Base-by-base conservation (phyloP, 2,113 vertebrate species). In the Tupaia tana region DNA sequence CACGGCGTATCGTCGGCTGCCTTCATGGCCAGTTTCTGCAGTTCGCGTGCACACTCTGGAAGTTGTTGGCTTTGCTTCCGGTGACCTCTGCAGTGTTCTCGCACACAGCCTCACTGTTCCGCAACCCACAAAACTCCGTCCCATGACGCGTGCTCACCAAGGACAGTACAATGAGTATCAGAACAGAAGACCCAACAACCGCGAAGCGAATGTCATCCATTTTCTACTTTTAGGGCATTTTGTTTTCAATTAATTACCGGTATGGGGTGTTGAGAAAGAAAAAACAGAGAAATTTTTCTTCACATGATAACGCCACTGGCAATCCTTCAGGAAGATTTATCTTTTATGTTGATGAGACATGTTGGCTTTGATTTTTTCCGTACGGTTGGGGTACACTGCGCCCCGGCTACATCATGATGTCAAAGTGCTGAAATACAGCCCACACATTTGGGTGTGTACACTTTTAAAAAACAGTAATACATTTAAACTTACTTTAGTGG, bases 401-500 rank as follows among this genome's bases (percentile, higher is more conserved):
- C 22, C 20, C 3, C 25, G 52, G 10, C 12, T 14, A 18, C 1
- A 43, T 58, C 59, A 34, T 19, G 29, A 29, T 18, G 27, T 56
- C 27, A 75, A 25, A 86, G 25, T 43, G 7, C 25, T 87, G 13
- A 31, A 27, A 43, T 66, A 25, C 66, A 70, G 54, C n/a, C 2
- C 58, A 18, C 64, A 24, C 2, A 18, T n/a, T 58, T 56, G n/a
- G 59, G 18, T 54, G 90, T 67, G 2, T 61, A 67, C 43, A 11
- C 18, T 74, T 89, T 66, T 25, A 54, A 52, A 83, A 84, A 9
- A 83, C 31, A 63, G 1, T 69, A 56, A 63, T 71, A 52, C 3
- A 20, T 94, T 89, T 75, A 82, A 71, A 31, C 96, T 90, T n/a
- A 94, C 64, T 85, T 77, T 52, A 74, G 18, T 86, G 43, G 3